A percentile compares a stretch with the other conserved stretches of the same genome.
phyloP scores from a whole-genome alignment of 1,140 invertebrate genomes.

The Drosophila leontia region DNA sequence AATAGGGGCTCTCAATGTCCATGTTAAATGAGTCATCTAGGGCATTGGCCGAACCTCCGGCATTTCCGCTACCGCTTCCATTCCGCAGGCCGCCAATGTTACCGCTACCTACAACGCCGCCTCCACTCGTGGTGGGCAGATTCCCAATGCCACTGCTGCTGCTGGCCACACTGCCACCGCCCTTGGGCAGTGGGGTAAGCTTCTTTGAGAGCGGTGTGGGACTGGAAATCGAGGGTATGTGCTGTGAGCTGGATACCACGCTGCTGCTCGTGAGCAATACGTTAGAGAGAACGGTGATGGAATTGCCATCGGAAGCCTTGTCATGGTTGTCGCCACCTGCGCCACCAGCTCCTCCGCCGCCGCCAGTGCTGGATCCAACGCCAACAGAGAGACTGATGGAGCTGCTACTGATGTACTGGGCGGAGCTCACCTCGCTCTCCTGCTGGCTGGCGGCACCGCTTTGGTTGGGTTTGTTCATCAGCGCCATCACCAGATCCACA shows the following conservation, averaged over 20 bases:
- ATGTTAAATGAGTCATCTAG: constrained; percentile 85
- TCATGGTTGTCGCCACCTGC: constrained; percentile 44
- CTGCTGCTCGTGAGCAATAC: constrained; percentile 66
- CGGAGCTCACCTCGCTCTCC: constrained; percentile 60
- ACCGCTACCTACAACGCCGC: constrained; percentile 2
- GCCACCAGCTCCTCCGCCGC: constrained; percentile 7
- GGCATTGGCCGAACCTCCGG: constrained; percentile 87
- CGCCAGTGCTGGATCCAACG: constrained; percentile 21
- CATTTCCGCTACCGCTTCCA: constrained; percentile 75
- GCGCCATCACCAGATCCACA: constrained; percentile 79
- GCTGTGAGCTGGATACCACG: constrained; percentile 61
- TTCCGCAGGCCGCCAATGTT: constrained; percentile 39
- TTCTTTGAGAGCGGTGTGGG: constrained; percentile 60
- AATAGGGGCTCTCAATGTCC: constrained; percentile 93
- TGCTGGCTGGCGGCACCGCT: constrained; percentile 48
- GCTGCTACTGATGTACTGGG: constrained; percentile 66
- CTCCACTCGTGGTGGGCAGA: constrained; percentile 45
- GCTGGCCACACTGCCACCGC: constrained; percentile 75
- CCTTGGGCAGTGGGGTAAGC: constrained; percentile 76
- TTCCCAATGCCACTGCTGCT: constrained; percentile 73
- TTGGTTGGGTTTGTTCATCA: constrained; percentile 82
- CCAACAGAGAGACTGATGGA: constrained; percentile 22
- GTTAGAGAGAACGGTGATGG: constrained; percentile 79
- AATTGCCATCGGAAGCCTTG: constrained; percentile 53
- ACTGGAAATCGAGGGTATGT: constrained; percentile 82